These are phyloP conservation scores for Rotaria magnacalcarata DNA, from an alignment of 2,888 invertebrate species.

Conservation along the genomic window DNA sequence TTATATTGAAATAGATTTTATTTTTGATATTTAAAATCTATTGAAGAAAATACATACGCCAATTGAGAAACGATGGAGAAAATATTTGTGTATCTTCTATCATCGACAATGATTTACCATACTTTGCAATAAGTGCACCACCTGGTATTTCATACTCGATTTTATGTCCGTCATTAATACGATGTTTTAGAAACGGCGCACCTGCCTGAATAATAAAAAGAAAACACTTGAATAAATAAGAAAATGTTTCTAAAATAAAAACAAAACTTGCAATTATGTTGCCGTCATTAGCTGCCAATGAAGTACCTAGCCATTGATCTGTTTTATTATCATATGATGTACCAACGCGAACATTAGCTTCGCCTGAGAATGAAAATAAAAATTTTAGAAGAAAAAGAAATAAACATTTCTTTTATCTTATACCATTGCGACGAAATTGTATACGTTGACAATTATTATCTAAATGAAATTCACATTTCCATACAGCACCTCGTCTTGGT, in stretches of 20 bases:
- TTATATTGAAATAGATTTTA: neutral
- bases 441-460: neutral
- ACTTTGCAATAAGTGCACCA: neutral
- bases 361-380: neutral
- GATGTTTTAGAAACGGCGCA: conserved; percentile 23
- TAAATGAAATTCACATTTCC: neutral
- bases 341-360: neutral
- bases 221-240: neutral
- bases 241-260: neutral
- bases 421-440: conserved; percentile 2
- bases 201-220: neutral
- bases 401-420: neutral
- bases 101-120: neutral
- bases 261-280: neutral
- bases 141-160: conserved; percentile 19
- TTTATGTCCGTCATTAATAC: neutral
- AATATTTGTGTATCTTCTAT: neutral
- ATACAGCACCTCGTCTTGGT: neutral
- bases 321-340: conserved; percentile 44
- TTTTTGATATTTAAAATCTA: neutral
- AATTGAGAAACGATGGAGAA: neutral
- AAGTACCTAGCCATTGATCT: conserved; percentile 47
- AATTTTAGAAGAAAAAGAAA: neutral
- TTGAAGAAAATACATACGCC: neutral
- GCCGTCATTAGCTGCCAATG: conserved; percentile 41